Base-by-base conservation (phyloP, 2,113 vertebrate species). In the Daubentonia madagascariensis region DNA sequence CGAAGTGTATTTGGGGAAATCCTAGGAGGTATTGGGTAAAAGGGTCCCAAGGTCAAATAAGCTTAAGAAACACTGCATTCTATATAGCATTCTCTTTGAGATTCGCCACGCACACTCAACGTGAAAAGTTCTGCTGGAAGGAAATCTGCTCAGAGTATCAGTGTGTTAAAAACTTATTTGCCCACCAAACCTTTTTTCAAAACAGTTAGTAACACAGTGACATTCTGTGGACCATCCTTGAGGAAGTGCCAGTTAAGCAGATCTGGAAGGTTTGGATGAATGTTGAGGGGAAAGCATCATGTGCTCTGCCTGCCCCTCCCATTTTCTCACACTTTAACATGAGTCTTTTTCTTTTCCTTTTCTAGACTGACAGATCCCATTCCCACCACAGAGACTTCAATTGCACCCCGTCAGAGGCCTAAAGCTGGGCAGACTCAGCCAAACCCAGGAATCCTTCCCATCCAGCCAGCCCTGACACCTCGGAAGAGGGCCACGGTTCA, bases 301-400 rank as follows among this genome's bases (percentile, higher is more conserved):
- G 4, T 68, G n/a, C 84, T 84, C 48, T 65, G 28, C 67, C n/a
- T 35, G 5, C 40, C 10, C 6, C 61, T 50, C 32, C 17, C 10
- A 3, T 79, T 91, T 88, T 65, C 37, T 25, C 35, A 81, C 0
- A 80, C 8, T 63, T 84, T 94, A 92, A 88, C 72, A n/a, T 23
- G 18, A 96, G 79, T 75, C 61, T 89, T 65, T 85, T n/a, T 59
- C 6, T 80, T 95, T 91, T 84, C 28, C 70, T 95, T 91, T 88
- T 79, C 1, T 98, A 99, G 99, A 98, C 98, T 99, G 95, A 99
- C 99, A 32, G 99, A 99, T 97, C 99, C 99, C 91, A 98, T 99
- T 98, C 99, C 99, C 37, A 99, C 99, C 0, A 99, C 97, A 79
- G 99, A 99, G 98, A 99, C 99, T 1, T 99, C 99, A 97, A 99